Conservation (phyloP, 2,113 vertebrate species). For the Menura novaehollandiae region DNA sequence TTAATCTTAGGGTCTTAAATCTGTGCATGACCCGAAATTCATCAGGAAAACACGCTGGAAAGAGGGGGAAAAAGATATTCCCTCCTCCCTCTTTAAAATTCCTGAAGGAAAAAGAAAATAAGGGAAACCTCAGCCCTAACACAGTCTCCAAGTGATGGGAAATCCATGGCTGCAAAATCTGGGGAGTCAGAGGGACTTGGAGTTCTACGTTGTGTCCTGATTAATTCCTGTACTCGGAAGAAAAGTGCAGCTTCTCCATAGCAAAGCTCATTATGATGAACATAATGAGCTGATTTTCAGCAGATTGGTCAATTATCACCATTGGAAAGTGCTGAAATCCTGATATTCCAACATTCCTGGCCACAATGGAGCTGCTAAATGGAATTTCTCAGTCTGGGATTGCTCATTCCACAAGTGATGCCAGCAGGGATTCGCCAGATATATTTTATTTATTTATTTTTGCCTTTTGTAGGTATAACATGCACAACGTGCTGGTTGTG, state of each 20-base stretch:
- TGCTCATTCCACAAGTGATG: conserved; percentile 2
- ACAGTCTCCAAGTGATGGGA: conserved; percentile 16
- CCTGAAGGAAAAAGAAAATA: conserved; percentile 14
- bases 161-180: not conserved
- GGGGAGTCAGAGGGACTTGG: not conserved
- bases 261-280: not conserved
- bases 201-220: not conserved
- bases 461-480: not conserved
- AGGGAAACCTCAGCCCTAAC: conserved; percentile 38
- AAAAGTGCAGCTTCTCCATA: not conserved
- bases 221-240: not conserved
- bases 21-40: conserved; percentile 2
- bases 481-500: not conserved
- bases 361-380: conserved; percentile 4
- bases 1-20: conserved; percentile 28
- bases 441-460: not conserved
- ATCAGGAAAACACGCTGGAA: conserved; percentile 13
- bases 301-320: conserved; percentile 25
- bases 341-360: not conserved
- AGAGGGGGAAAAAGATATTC: not conserved
- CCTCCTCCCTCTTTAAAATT: not conserved
- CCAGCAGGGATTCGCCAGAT: not conserved
- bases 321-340: conserved; percentile 32
- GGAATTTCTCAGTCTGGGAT: conserved; percentile 7
- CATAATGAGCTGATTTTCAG: conserved; percentile 38